These are phyloP conservation scores for Macrotus californicus DNA, from an alignment of 2,113 vertebrate genomes.

Conservation along the genomic window DNA sequence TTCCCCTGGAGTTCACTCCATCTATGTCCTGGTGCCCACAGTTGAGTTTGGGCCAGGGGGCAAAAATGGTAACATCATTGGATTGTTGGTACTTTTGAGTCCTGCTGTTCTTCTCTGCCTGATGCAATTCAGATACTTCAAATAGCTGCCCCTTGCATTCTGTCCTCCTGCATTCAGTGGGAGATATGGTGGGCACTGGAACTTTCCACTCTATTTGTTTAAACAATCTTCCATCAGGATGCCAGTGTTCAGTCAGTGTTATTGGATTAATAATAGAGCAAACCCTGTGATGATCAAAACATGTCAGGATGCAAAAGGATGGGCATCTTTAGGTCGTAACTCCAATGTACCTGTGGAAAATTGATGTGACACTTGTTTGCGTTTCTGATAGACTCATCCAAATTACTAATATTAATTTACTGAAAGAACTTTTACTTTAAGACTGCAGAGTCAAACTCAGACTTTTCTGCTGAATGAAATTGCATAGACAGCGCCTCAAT, in stretches of 20 bases:
- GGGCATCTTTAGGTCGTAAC: neutral
- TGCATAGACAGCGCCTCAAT: neutral
- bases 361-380: neutral
- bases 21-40: accelerated
- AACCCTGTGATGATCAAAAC: neutral
- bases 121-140: neutral
- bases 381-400: neutral
- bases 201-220: neutral
- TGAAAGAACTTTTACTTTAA: neutral
- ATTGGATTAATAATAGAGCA: neutral
- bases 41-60: neutral
- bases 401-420: neutral
- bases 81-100: neutral
- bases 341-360: neutral
- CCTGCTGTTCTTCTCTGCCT: neutral
- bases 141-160: neutral
- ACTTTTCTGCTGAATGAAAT: neutral
- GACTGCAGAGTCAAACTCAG: neutral
- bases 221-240: neutral
- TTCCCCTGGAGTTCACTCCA: neutral
- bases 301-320: neutral
- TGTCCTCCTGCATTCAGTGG: neutral
- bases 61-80: neutral
- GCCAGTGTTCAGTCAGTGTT: neutral
- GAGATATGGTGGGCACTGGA: neutral